Evolutionary conservation across 1,140 invertebrate genomes (phyloP), one percentile per base, ranked within the genome.

Genomic region (Tetramorium parvispinum): DNA sequence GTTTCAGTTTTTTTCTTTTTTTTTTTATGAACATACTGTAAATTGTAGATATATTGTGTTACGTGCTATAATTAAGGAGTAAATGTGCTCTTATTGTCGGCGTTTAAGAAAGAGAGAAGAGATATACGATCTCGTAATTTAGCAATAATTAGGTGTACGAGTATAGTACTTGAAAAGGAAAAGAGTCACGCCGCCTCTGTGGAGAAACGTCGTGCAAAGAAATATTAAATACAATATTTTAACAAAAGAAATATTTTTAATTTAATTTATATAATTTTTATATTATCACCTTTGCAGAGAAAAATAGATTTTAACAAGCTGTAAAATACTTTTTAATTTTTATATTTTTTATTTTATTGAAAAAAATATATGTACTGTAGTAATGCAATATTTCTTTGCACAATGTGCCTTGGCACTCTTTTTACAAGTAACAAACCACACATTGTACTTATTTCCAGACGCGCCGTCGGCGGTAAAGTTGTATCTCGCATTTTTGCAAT

Each of bases 401-500:
- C 40, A 3, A 43, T 10, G 40, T 43, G 8, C 32, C 32, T 32
- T 32, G 40, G 8, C 49, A 46, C 13, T 51, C 49, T 57, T 57
- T 57, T 53, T 53, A 32, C 32, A 55, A 55, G 10, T 13, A 18
- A 57, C 21, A 57, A 21, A 24, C 2, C 21, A 10, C n/a, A 57
- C 8, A 2, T 51, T 53, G 18, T 87, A 57, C 76, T 89, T 93
- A 57, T 79, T 89, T 93, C 32, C 78, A 94, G 94, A 92, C 70
- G 87, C 85, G 46, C 37, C 85, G 11, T 87, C 66, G 61, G 83
- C 89, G 7, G 87, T 89, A 0, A 94, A 94, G 87, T 85, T 94
- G 32, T 91, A 90, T 75, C 91, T 94, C 49, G 92, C 93, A 11
- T 91, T 88, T 71, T 86, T 94, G 55, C 89, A 92, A 73, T 94